These are phyloP conservation scores for Pipa parva DNA, from an alignment of 2,113 vertebrate species.

Conservation along the genomic window DNA sequence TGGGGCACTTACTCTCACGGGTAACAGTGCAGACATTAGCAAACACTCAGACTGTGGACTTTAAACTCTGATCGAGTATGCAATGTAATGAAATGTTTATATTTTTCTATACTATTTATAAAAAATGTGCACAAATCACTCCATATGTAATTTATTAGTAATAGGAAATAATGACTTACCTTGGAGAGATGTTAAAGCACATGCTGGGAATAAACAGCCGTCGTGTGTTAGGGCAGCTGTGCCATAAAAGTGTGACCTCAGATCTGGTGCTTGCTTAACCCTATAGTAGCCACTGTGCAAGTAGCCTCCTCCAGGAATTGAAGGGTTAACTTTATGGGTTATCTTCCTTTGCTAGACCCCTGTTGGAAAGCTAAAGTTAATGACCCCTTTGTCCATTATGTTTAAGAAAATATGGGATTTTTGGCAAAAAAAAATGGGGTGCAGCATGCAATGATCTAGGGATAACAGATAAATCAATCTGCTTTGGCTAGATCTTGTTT, in stretches of 20 bases:
- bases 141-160: too few relatives aligned
- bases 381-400: not conserved
- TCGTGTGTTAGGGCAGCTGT: not conserved
- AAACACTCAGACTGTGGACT: too few relatives aligned
- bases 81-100: too few relatives aligned
- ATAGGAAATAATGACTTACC: conserved; percentile 45
- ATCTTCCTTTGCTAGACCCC: conserved; percentile 1
- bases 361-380: not conserved
- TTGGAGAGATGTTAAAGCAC: conserved; percentile 23
- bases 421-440: not conserved
- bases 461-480: conserved; percentile 27
- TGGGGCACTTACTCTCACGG: too few relatives aligned
- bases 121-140: too few relatives aligned
- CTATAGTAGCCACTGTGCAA: not conserved
- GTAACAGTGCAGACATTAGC: too few relatives aligned
- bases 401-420: not conserved
- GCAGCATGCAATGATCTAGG: conserved; percentile 11
- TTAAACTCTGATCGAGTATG: too few relatives aligned
- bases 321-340: not conserved
- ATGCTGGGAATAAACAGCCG: not conserved
- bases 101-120: too few relatives aligned
- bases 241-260: not conserved
- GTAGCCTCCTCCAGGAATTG: not conserved
- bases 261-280: conserved; percentile 13
- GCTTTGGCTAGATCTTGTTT: conserved; percentile 31